phyloP scores from a whole-genome alignment of 2,113 vertebrate species.

The Equus quagga region DNA sequence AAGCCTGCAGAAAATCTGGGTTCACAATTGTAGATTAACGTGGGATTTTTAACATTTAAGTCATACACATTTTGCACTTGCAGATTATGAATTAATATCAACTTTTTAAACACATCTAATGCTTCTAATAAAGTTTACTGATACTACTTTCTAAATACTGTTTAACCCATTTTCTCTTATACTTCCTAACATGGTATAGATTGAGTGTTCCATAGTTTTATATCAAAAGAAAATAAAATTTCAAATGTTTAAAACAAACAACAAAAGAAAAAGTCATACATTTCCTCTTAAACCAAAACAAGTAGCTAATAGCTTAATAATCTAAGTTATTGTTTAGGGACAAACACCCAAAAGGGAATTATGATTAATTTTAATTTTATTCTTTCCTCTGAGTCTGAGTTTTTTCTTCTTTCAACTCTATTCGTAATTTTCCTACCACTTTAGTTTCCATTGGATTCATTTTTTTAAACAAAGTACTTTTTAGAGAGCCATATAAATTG shows the following conservation, averaged over 20 bases:
- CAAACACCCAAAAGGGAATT: not conserved
- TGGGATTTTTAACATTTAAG: conserved; percentile 77
- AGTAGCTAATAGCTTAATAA: not conserved
- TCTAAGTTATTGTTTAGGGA: not conserved
- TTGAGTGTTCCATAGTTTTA: conserved; percentile 82
- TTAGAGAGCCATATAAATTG: not conserved
- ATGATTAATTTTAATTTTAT: not conserved
- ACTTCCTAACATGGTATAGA: conserved; percentile 80
- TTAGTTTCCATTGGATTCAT: not conserved
- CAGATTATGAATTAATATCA: conserved; percentile 45
- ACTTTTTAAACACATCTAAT: conserved; percentile 63
- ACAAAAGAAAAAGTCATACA: not conserved
- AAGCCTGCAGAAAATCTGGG: conserved; percentile 67
- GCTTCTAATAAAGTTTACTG: conserved; percentile 76
- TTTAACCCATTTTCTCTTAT: conserved; percentile 78
- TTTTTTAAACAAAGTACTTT: not conserved
- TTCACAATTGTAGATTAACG: conserved; percentile 81
- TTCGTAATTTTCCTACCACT: not conserved
- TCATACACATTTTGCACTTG: conserved; percentile 62
- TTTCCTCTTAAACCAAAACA: not conserved
- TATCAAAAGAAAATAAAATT: conserved; percentile 85
- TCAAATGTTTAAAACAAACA: conserved; percentile 67
- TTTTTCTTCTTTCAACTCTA: not conserved
- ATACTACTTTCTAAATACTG: conserved; percentile 80
- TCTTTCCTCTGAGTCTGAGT: not conserved